Conservation (phyloP, 2,888 invertebrate genomes). For the Drosophila greeni region DNA sequence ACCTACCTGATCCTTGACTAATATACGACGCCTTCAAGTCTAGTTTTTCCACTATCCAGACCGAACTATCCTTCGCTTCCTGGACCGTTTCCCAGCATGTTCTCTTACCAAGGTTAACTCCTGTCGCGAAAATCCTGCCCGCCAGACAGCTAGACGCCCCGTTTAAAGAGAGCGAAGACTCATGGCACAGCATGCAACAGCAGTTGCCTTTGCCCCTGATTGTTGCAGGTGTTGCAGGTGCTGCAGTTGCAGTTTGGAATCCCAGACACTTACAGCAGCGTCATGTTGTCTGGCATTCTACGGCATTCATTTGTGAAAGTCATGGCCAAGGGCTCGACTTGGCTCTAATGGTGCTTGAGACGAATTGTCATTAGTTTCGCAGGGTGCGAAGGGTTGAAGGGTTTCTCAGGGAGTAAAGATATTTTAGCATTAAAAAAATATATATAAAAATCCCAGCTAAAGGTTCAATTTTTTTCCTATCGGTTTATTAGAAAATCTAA, state of each 20-base stretch:
- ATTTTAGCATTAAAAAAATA: not conserved
- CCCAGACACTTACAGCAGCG: conserved; percentile 53
- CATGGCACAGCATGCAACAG: conserved; percentile 43
- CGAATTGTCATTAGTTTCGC: conserved; percentile 71
- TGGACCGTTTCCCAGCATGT: conserved; percentile 28
- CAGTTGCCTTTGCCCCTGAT: conserved; percentile 16
- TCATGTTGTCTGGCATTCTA: conserved; percentile 62
- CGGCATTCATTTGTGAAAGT: conserved; percentile 54
- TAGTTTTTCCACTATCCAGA: conserved; percentile 15
- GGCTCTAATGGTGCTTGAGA: conserved; percentile 64
- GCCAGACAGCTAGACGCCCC: conserved; percentile 62
- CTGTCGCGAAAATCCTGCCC: conserved; percentile 9
- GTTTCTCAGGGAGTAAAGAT: conserved; percentile 28
- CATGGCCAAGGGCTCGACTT: conserved; percentile 51
- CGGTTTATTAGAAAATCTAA: conserved; percentile 66
- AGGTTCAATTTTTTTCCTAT: conserved; percentile 46
- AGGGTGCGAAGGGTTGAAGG: conserved; percentile 48
- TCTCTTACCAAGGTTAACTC: conserved; percentile 43
- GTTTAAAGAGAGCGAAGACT: conserved; percentile 48
- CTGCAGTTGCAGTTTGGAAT: conserved; percentile 46
- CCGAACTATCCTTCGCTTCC: conserved; percentile 1
- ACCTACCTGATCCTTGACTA: conserved; percentile 14
- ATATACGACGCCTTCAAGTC: conserved; percentile 55
- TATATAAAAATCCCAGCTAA: conserved; percentile 18
- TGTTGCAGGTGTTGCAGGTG: conserved; percentile 19